These are phyloP conservation scores for Phrynosoma platyrhinos DNA, from an alignment of 2,113 vertebrate genomes.

Conservation along the genomic window DNA sequence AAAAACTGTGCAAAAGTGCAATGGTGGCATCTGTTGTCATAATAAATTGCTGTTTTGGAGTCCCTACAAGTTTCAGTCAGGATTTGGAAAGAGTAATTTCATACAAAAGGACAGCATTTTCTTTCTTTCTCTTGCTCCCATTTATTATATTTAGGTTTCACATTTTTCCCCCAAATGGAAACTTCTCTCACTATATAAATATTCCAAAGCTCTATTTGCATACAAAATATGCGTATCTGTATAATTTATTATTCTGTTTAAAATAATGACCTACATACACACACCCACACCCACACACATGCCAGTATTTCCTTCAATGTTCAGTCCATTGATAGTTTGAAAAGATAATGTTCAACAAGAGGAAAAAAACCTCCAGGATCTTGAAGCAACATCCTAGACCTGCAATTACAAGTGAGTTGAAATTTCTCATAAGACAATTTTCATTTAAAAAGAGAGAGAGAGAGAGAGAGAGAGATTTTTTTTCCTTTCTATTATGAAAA, in stretches of 20 bases:
- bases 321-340: background rate
- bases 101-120: constrained; percentile 15
- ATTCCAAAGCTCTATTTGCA: constrained; percentile 26
- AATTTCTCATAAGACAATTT: too few species aligned
- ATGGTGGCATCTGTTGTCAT: constrained; percentile 16
- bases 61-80: background rate
- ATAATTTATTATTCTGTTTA: constrained; percentile 41
- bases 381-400: background rate
- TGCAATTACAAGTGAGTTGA: background rate
- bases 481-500: too few species aligned
- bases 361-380: background rate
- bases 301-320: constrained; percentile 4
- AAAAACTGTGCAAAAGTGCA: background rate
- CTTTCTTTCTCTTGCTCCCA: constrained; percentile 23
- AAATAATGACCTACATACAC: constrained; percentile 43
- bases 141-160: background rate
- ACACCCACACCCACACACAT: constrained; percentile 34
- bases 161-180: background rate
- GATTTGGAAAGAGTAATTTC: constrained; percentile 10
- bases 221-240: background rate
- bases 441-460: too few species aligned
- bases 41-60: background rate
- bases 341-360: background rate
- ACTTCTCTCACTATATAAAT: constrained; percentile 1
- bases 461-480: too few species aligned